These are phyloP conservation scores for Drosophila affinis DNA, from an alignment of 2,888 invertebrate species.

Conservation along the genomic window DNA sequence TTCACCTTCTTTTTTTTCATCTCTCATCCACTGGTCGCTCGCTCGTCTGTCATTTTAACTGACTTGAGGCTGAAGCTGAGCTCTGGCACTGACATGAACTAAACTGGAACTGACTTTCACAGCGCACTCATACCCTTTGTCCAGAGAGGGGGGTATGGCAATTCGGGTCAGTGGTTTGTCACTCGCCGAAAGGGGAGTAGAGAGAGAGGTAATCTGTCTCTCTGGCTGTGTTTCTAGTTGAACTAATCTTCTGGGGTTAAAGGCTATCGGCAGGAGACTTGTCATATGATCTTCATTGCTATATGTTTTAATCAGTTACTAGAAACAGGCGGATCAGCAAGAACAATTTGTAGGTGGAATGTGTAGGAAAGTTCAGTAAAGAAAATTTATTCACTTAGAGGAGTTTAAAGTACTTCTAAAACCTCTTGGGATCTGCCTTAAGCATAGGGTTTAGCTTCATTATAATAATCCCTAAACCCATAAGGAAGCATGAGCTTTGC, in stretches of 20 bases:
- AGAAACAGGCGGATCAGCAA: no score
- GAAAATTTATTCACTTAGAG: no score
- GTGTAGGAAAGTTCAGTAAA: no score
- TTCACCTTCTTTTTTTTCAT: conserved; percentile 52
- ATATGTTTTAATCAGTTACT: neutral
- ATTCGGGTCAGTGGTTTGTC: neutral
- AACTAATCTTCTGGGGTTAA: neutral
- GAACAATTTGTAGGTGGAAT: no score
- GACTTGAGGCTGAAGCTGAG: conserved; percentile 29
- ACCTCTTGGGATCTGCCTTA: no score
- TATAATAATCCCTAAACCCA: no score
- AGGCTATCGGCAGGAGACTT: neutral
- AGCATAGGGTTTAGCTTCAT: no score
- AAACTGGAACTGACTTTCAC: conserved; percentile 59
- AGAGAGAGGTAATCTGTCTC: neutral
- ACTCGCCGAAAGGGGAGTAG: neutral
- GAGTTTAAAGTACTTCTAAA: no score
- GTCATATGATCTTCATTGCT: neutral
- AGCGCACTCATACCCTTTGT: conserved; percentile 48
- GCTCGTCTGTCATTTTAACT: conserved; percentile 60
- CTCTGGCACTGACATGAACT: conserved; percentile 36
- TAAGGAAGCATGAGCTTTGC: no score
- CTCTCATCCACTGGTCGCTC: conserved; percentile 4
- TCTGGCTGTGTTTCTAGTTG: neutral
- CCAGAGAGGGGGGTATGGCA: neutral